These are phyloP conservation scores for Nothocercus julius DNA, from an alignment of 2,113 vertebrate species.

Conservation along the genomic window DNA sequence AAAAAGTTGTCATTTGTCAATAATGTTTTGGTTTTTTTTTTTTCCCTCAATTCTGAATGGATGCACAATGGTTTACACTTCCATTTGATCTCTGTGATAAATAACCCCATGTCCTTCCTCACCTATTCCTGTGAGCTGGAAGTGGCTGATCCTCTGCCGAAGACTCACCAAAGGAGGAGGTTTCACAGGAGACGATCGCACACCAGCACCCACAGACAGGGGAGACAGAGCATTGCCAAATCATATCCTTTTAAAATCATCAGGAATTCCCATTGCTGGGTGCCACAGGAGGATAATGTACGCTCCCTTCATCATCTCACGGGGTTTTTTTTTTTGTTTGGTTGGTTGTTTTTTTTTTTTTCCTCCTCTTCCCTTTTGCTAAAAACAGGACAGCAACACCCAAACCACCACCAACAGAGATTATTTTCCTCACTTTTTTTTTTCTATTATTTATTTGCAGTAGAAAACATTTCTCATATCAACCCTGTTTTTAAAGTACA, in stretches of 20 bases:
- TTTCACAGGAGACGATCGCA: constrained; percentile 44
- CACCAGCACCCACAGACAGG: not conserved
- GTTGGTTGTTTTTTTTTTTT: not conserved
- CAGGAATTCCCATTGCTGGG: constrained; percentile 41
- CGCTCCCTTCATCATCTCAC: not conserved
- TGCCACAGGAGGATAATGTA: constrained; percentile 38
- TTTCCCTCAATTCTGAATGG: constrained; percentile 23
- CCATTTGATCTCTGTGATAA: constrained; percentile 33
- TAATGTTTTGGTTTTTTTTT: not conserved
- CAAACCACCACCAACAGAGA: not conserved
- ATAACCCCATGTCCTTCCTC: constrained; percentile 10
- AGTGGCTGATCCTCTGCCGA: constrained; percentile 31
- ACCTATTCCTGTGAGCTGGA: constrained; percentile 20
- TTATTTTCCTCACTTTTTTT: not conserved
- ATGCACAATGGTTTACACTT: constrained; percentile 43
- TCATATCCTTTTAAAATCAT: constrained; percentile 54
- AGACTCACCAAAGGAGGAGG: constrained; percentile 53
- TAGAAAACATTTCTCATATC: not conserved
- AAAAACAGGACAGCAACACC: not conserved
- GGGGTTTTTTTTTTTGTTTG: not conserved
- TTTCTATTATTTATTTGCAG: not conserved
- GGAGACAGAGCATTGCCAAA: constrained; percentile 39
- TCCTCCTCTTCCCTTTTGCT: not conserved
- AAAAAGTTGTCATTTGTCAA: constrained; percentile 26
- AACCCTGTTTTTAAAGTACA: not conserved